Evolutionary conservation across 2,797 vertebrate species (phyloP).

Genomic region (Acanthurus leucopareius): DNA sequence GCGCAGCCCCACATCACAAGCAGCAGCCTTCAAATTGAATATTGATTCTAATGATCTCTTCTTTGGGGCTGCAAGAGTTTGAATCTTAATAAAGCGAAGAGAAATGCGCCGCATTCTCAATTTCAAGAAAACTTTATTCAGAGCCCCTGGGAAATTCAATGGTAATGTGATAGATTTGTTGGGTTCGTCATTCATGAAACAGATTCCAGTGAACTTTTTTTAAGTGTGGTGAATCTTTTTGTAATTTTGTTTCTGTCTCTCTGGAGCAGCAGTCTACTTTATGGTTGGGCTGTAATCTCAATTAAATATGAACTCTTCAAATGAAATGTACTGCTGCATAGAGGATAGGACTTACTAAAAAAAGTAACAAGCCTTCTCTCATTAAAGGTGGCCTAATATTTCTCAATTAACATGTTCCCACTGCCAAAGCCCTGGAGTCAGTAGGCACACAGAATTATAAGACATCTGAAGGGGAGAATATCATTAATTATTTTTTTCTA

Average conservation of each 20-base stretch:
- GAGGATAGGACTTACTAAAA: constrained; percentile 43
- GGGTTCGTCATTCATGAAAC: constrained; percentile 55
- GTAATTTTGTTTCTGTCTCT: constrained; percentile 54
- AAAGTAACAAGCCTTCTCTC: constrained; percentile 45
- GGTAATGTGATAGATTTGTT: constrained; percentile 63
- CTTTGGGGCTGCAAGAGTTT: constrained; percentile 64
- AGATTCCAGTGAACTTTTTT: constrained; percentile 47
- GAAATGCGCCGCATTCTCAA: constrained; percentile 58
- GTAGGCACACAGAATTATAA: constrained; percentile 30
- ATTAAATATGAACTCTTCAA: constrained; percentile 64
- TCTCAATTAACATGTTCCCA: constrained; percentile 55
- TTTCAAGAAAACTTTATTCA: constrained; percentile 57
- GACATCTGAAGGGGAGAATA: constrained; percentile 40
- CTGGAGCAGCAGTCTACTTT: constrained; percentile 44
- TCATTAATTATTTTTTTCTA: constrained; percentile 39
- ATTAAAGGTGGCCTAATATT: constrained; percentile 67
- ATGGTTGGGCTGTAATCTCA: constrained; percentile 58
- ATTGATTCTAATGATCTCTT: constrained; percentile 77
- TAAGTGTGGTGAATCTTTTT: constrained; percentile 45
- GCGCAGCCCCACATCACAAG: constrained; percentile 47
- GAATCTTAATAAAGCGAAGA: constrained; percentile 67
- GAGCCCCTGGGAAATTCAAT: constrained; percentile 57
- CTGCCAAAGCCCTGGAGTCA: constrained; percentile 52
- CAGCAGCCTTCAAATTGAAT: constrained; percentile 69
- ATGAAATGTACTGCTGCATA: constrained; percentile 49